Evolutionary conservation across 2,113 vertebrate genomes (phyloP), one percentile per base, ranked within the genome.

Genomic region (Rhineura floridana): DNA sequence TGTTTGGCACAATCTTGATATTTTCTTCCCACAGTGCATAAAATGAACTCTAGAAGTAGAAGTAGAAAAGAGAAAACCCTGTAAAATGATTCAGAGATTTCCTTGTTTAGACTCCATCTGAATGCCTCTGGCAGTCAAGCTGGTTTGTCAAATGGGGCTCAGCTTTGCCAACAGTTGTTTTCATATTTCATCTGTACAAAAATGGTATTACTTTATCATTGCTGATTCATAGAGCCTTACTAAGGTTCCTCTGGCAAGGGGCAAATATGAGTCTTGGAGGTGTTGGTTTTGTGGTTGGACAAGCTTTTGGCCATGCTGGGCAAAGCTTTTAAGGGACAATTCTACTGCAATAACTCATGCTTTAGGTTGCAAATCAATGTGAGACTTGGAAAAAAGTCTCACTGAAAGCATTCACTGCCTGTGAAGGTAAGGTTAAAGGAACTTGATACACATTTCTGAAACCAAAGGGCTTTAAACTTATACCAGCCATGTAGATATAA

Each of bases 1-100:
- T 81, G 44, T 84, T 84, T 84, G 30, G 28, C n/a, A 67, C 67
- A 84, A 55, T 90, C 55, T 50, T 72, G 65, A 50, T 70, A 86
- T 63, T 55, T n/a, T 79, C 75, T 55, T 70, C 65, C 52, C 52
- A 25, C 46, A 17, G 62, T 86, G 48, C 76, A 72, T 69, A 67
- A 81, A 59, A 44, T 44, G 67, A 89, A 65, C 62, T 72, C 48
- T 76, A 42, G 11, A 75, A 83, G 55, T 50, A 67, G 28, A 23
- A 39, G 59, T 52, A 30, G 48, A 36, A 46, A 44, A 75, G 25
- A 36, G 33, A 73, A 9, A 77, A 21, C 28, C 36, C 28, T 59
- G 21, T 78, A 46, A 82, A 90, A 13, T 59, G 44, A 30, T 86
- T 25, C 79, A 44, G 69, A 62, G 21, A 30, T 70, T 75, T 86